Evolutionary conservation across 2,888 invertebrate genomes (phyloP).

Genomic region (Eubasilissa splendida): DNA sequence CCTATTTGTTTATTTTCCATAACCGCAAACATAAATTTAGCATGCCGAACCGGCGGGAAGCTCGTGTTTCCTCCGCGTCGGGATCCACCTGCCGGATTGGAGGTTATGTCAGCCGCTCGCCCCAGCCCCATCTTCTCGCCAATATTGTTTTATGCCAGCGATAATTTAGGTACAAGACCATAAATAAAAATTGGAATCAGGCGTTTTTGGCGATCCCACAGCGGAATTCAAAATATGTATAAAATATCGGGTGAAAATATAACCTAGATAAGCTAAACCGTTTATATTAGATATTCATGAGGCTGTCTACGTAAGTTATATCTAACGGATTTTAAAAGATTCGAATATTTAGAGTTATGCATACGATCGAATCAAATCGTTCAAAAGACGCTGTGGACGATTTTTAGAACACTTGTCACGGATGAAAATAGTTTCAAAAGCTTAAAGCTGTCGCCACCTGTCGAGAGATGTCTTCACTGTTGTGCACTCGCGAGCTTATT

Average conservation of each 20-base stretch:
- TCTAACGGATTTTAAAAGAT: neutral
- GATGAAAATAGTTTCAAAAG: neutral
- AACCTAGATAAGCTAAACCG: constrained; percentile 27
- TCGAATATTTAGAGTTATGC: neutral
- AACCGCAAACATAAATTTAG: constrained; percentile 57
- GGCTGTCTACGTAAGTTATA: constrained; percentile 19
- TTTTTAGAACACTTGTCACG: neutral
- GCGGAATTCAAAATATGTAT: constrained; percentile 35
- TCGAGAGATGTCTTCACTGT: neutral
- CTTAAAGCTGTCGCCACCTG: constrained; percentile 3
- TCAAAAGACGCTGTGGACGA: neutral
- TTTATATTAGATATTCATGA: constrained; percentile 28
- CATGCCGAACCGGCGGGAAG: constrained; percentile 55
- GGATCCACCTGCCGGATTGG: constrained; percentile 51
- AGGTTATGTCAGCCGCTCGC: constrained; percentile 54
- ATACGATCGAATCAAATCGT: constrained; percentile 8
- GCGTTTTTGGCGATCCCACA: constrained; percentile 30
- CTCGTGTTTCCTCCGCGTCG: constrained; percentile 51
- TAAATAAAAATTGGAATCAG: constrained; percentile 51
- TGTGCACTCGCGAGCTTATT: neutral
- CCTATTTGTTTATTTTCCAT: constrained; percentile 58
- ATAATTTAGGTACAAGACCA: constrained; percentile 51
- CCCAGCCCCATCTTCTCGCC: constrained; percentile 52
- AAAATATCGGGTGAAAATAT: constrained; percentile 28
- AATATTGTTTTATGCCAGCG: constrained; percentile 56